These are phyloP conservation scores for Austrofundulus limnaeus DNA, from an alignment of 2,113 vertebrate species.

Conservation along the genomic window DNA sequence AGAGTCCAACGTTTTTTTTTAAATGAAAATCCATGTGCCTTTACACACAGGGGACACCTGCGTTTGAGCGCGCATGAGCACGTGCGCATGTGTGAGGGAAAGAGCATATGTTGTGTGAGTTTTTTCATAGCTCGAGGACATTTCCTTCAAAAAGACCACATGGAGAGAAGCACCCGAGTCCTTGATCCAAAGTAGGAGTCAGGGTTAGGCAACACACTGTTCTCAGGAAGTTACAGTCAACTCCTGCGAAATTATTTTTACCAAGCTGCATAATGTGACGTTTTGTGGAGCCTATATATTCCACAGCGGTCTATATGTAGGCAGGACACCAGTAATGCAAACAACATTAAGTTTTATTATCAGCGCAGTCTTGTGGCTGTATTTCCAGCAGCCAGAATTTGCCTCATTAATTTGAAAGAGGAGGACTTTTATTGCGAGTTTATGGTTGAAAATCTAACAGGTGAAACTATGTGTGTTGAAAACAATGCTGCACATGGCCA, in stretches of 20 bases:
- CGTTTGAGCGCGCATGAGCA: conserved; percentile 15
- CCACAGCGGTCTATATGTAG: conserved; percentile 1
- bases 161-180: conserved; percentile 39
- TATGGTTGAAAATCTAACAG: conserved; percentile 56
- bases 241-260: conserved; percentile 36
- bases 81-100: conserved; percentile 5
- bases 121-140: conserved; percentile 48
- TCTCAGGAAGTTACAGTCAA: conserved; percentile 35
- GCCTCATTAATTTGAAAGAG: conserved; percentile 63
- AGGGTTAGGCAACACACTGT: conserved; percentile 41
- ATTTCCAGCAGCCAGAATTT: conserved; percentile 41
- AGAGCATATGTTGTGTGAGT: conserved; percentile 35
- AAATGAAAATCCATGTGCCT: conserved; percentile 63
- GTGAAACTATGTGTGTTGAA: conserved; percentile 29
- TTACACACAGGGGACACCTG: conserved; percentile 56
- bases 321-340: conserved; percentile 41
- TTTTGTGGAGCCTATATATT: conserved; percentile 15
- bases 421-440: conserved; percentile 54
- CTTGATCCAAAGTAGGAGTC: conserved; percentile 37
- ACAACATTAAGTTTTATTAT: conserved; percentile 56
- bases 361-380: conserved; percentile 43
- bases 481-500: conserved; percentile 14
- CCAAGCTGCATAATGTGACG: conserved; percentile 8
- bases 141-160: conserved; percentile 61
- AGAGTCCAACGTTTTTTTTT: conserved; percentile 68